Conservation (phyloP, 2,113 vertebrate genomes). For the Pseudois nayaur region DNA sequence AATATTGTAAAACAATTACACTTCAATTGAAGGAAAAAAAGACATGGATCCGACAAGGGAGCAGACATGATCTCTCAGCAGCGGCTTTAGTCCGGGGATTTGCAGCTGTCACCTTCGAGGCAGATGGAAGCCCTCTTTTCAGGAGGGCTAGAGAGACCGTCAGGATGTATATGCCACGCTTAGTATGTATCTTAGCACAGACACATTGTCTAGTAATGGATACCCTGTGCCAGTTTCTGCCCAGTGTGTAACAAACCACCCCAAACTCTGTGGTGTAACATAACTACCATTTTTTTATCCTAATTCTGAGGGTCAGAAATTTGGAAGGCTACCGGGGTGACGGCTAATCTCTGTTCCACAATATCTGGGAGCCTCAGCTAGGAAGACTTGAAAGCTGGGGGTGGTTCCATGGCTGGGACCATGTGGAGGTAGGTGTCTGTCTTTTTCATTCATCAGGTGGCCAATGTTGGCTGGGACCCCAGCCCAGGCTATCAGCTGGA, state of each 20-base stretch:
- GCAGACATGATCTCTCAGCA: neutral
- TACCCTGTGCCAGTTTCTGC: neutral
- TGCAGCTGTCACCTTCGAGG: neutral
- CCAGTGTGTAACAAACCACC: neutral
- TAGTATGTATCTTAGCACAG: too few species aligned
- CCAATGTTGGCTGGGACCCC: neutral
- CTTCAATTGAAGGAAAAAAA: neutral
- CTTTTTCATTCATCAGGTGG: neutral
- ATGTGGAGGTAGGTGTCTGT: neutral
- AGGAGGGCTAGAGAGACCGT: neutral
- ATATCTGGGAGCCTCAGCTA: neutral
- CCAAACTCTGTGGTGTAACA: neutral
- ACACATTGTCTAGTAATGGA: fast-evolving
- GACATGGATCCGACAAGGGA: neutral
- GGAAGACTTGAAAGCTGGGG: neutral
- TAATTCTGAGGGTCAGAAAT: neutral
- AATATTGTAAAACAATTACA: neutral
- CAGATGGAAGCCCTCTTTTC: neutral
- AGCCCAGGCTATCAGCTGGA: neutral
- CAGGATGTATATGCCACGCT: fast-evolving
- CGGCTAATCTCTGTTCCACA: neutral
- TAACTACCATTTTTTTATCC: neutral
- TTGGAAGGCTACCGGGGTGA: neutral
- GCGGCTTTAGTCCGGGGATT: neutral
- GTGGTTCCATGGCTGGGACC: neutral